These are phyloP conservation scores for Troides oblongomaculatus DNA, from an alignment of 2,888 invertebrate species.

Conservation along the genomic window DNA sequence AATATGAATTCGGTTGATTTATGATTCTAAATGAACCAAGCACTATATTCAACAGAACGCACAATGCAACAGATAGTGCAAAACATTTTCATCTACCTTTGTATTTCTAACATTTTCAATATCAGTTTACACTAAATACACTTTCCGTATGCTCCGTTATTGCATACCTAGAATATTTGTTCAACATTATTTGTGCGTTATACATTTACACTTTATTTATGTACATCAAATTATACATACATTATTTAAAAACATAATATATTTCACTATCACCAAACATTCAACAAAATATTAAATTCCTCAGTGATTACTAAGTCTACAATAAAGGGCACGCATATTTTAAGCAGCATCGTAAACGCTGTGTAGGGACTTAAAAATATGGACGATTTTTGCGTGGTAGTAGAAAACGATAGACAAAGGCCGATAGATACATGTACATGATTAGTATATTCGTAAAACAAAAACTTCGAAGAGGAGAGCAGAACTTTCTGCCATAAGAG, in stretches of 20 bases:
- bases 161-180: conserved; percentile 39
- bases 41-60: conserved; percentile 32
- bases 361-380: not conserved
- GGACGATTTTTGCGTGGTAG: conserved; percentile 1
- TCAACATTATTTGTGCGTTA: conserved; percentile 78
- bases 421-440: not conserved
- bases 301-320: conserved; percentile 50
- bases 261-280: conserved; percentile 68
- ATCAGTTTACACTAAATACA: conserved; percentile 73
- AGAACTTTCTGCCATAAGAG: not conserved
- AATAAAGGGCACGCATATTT: conserved; percentile 22
- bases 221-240: conserved; percentile 78
- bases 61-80: conserved; percentile 53
- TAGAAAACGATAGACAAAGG: not conserved
- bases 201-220: conserved; percentile 79
- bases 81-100: conserved; percentile 52
- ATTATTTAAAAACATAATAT: conserved; percentile 72
- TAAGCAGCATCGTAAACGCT: not conserved
- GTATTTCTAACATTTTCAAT: conserved; percentile 64
- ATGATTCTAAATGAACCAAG: conserved; percentile 29
- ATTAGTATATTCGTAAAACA: not conserved
- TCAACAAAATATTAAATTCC: conserved; percentile 63
- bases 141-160: conserved; percentile 47
- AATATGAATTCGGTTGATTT: conserved; percentile 29
- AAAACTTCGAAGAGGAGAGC: not conserved